phyloP scores from a whole-genome alignment of 2,888 invertebrate species.

The Orthosia gothica region DNA sequence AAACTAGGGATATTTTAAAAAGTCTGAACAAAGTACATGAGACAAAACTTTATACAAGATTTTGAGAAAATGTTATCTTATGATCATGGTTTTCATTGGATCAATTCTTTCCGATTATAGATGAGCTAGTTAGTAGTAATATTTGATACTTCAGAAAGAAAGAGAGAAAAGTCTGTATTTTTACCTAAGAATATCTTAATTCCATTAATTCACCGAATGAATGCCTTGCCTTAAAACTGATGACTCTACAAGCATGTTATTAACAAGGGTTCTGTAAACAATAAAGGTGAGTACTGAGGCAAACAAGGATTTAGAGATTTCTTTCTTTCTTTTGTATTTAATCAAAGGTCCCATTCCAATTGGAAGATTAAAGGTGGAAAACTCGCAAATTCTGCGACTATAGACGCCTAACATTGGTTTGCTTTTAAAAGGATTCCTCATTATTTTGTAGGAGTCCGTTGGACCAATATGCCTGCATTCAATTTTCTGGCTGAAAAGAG shows the following conservation, averaged over 20 bases:
- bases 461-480: conserved; percentile 12
- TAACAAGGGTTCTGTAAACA: no score
- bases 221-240: no score
- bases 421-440: conserved; percentile 39
- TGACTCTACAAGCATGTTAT: no score
- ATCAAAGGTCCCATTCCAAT: conserved; percentile 15
- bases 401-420: conserved; percentile 35
- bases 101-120: no score
- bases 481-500: conserved; percentile 30
- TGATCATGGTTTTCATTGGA: no score
- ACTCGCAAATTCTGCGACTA: not conserved
- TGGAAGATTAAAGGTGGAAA: conserved; percentile 18
- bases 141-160: no score
- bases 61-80: not conserved
- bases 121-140: no score
- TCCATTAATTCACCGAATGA: no score
- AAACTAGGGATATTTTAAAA: conserved; percentile 5
- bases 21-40: not conserved
- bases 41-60: not conserved
- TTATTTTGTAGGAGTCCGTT: conserved; percentile 2
- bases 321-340: conserved; percentile 1
- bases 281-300: not conserved
- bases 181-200: no score
- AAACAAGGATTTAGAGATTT: not conserved
- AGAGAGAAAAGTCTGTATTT: no score